These are phyloP conservation scores for Sparus aurata DNA, from an alignment of 2,797 vertebrate genomes.

Conservation along the genomic window DNA sequence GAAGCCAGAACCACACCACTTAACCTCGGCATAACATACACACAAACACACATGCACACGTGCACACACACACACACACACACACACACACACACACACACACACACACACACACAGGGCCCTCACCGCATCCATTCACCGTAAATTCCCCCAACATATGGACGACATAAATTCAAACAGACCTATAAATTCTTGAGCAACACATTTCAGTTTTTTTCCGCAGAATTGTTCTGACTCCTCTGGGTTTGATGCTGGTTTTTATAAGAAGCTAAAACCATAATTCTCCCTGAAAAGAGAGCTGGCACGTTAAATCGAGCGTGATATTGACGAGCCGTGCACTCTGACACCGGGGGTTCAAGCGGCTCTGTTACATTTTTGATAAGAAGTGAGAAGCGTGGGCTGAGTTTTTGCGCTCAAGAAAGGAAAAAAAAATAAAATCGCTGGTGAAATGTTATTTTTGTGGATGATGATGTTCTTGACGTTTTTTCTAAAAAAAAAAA, in stretches of 20 bases:
- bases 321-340: constrained; percentile 39
- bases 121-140: constrained; percentile 52
- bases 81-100: not conserved
- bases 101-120: not conserved
- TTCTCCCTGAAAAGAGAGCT: constrained; percentile 60
- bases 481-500: not conserved
- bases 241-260: constrained; percentile 57
- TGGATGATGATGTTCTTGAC: constrained; percentile 13
- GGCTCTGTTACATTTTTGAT: constrained; percentile 33
- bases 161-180: constrained; percentile 74
- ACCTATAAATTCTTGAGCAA: constrained; percentile 69
- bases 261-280: constrained; percentile 54
- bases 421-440: not conserved
- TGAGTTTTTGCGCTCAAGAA: not conserved
- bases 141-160: constrained; percentile 68
- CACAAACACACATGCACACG: constrained; percentile 34
- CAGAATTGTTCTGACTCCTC: constrained; percentile 47
- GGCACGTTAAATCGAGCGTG: constrained; percentile 54
- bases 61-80: constrained; percentile 29
- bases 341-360: constrained; percentile 15
- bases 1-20: constrained; percentile 75
- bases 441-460: constrained; percentile 26
- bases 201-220: constrained; percentile 47
- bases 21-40: constrained; percentile 66
- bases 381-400: not conserved